Base-by-base conservation (phyloP, 2,888 invertebrate genomes). In the Andrena marginata region DNA sequence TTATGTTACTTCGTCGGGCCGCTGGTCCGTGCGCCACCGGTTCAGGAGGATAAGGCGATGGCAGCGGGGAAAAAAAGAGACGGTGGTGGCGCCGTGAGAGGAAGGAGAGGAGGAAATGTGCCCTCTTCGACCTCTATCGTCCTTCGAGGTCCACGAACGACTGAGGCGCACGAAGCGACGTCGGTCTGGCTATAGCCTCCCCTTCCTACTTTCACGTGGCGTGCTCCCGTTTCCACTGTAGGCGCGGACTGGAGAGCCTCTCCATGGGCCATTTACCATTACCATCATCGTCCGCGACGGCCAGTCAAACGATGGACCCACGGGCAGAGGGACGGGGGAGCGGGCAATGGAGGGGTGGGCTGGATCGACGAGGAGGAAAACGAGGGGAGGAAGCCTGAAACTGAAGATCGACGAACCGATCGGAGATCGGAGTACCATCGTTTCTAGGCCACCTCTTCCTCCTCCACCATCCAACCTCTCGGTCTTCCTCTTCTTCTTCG, bases 121-220 rank as follows among this genome's bases (percentile, higher is more conserved):
- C 89, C 92, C 92, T 93, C 92, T 92, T 92, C 93, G 92, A 93
- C 93, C 93, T 93, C 93, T 93, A 90, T 92, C 93, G 93, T 94
- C 93, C 93, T 93, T 93, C 93, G 93, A 93, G 93, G 92, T 93
- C 92, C 93, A 93, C 93, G 93, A 93, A 92, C 93, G 92, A 94
- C 93, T 94, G 93, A 93, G 91, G 89, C 91, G 91, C 91, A 87
- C 90, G 89, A 91, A 90, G 91, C 90, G 88, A 87, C 91, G 92
- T 89, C 91, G 90, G 91, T 92, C 91, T 87, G 92, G 92, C 93
- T 93, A 93, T 91, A 92, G 89, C 91, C 92, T 90, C 91, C 92
- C 92, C 92, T 92, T 92, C 92, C 92, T 91, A 92, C 92, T 92
- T 92, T 92, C 92, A 90, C 92, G 89, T 90, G 90, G 89, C 90